phyloP scores from a whole-genome alignment of 1,140 invertebrate genomes.

The Cryptotermes secundus region DNA sequence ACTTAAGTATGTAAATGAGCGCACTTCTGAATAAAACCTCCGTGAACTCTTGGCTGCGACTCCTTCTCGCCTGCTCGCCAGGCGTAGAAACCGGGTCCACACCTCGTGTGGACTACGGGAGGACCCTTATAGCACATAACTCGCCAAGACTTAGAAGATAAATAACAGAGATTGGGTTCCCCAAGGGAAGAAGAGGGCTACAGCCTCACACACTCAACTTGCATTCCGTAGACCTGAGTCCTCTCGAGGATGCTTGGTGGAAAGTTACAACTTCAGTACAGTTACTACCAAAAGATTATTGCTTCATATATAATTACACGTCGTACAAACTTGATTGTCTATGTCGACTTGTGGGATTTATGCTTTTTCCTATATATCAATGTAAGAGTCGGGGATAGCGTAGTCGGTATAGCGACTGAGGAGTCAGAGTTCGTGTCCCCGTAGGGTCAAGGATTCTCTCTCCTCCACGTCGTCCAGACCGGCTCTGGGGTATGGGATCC shows the following conservation, averaged over 20 bases:
- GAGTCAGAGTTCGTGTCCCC: too few species aligned
- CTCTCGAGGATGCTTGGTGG: neutral
- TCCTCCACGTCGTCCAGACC: too few species aligned
- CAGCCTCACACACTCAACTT: neutral
- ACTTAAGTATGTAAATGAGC: neutral
- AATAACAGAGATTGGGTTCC: neutral
- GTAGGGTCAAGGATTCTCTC: too few species aligned
- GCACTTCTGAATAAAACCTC: neutral
- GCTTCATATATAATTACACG: neutral
- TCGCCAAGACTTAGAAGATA: neutral
- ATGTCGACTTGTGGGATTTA: too few species aligned
- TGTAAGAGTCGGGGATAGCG: too few species aligned
- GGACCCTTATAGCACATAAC: neutral
- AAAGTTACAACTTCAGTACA: neutral
- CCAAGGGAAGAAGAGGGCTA: neutral
- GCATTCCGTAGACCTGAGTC: neutral
- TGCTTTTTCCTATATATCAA: too few species aligned
- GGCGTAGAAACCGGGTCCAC: neutral
- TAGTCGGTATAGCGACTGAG: too few species aligned
- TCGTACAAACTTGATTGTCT: too few species aligned
- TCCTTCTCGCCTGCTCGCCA: too few species aligned
- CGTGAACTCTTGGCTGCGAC: neutral
- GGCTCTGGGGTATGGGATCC: too few species aligned
- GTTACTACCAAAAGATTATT: neutral
- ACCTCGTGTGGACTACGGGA: neutral